Evolutionary conservation across 2,888 invertebrate genomes (phyloP), one percentile per base, ranked within the genome.

Genomic region (Dione juno): DNA sequence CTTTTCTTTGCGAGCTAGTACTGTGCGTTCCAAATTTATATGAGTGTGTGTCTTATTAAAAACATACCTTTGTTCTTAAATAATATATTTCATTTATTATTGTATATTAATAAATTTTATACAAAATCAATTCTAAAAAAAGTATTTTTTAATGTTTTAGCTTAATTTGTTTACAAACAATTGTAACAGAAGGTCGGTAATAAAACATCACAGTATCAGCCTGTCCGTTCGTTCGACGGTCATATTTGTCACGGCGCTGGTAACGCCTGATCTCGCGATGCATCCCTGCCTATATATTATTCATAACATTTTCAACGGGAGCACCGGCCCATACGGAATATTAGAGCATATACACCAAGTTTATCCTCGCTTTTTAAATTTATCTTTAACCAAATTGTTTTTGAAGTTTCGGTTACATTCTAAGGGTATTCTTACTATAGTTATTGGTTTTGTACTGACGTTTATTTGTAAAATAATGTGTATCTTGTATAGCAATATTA

Each of bases 361-460:
- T 86, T 82, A 87, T 83, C 81, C 84, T 76, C 80, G 84, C 85
- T 87, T 88, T 86, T 83, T 85, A 84, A 88, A 89, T 88, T 84
- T 87, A 87, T 84, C 84, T 85, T 82, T 89, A 91, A 89, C 88
- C 84, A 88, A 90, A 90, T 90, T 90, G 88, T 89, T 87, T 86
- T 86, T 80, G 82, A 84, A 82, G 75, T 77, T 78, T 74, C 80
- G 76, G 77, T 71, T 37, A 59, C 78, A 21, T 61, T 21, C 41
- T 50, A 41, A 19, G n/a, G 19, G 6, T 52, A 50, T 53, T 41
- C 3, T 3, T 43, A 41, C 13, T 14, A n/a, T 64, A 16, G 40
- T 19, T 16, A 13, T 28, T 3, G 28, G 28, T 28, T 28, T 28
- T 28, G 28, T 28, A 28, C 28, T 28, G 28, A 3, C 28, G 28